phyloP scores from a whole-genome alignment of 2,888 invertebrate genomes.

The Mycogona germanica region DNA sequence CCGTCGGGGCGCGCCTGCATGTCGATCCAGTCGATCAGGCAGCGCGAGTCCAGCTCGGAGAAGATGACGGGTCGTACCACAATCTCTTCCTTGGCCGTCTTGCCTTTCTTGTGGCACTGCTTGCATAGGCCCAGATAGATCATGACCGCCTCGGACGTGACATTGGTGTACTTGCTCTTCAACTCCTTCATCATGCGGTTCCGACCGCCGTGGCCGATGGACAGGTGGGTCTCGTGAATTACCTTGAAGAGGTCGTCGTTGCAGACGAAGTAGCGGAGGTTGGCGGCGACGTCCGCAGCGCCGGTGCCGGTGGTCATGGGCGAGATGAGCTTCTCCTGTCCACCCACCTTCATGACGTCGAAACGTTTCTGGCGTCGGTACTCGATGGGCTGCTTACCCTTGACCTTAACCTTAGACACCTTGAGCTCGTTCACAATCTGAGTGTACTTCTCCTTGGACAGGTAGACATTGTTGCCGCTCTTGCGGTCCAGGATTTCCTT shows the following conservation, averaged over 20 bases:
- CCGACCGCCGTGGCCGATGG: constrained; percentile 8
- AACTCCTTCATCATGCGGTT: neutral
- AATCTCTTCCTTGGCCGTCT: neutral
- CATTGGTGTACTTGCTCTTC: neutral
- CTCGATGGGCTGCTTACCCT: neutral
- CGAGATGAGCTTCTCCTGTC: neutral
- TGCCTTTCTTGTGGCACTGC: neutral
- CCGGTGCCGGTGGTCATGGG: neutral
- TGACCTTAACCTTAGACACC: neutral
- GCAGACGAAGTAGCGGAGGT: neutral
- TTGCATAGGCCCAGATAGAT: constrained; percentile 1
- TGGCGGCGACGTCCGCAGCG: constrained; percentile 3
- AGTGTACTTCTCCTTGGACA: constrained; percentile 1
- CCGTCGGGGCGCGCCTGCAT: constrained; percentile 13
- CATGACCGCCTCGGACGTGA: neutral
- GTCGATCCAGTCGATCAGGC: constrained; percentile 21
- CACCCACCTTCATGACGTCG: constrained; percentile 7
- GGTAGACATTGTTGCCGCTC: too few species aligned
- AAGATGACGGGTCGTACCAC: neutral
- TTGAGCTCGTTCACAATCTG: constrained; percentile 5
- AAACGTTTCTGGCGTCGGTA: constrained; percentile 1
- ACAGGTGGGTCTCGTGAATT: neutral
- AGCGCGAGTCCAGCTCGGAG: constrained; percentile 4
- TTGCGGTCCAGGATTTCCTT: too few species aligned
- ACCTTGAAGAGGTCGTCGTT: constrained; percentile 5